These are phyloP conservation scores for Sclerodermus sp. DNA, from an alignment of 2,888 invertebrate genomes.

Conservation along the genomic window DNA sequence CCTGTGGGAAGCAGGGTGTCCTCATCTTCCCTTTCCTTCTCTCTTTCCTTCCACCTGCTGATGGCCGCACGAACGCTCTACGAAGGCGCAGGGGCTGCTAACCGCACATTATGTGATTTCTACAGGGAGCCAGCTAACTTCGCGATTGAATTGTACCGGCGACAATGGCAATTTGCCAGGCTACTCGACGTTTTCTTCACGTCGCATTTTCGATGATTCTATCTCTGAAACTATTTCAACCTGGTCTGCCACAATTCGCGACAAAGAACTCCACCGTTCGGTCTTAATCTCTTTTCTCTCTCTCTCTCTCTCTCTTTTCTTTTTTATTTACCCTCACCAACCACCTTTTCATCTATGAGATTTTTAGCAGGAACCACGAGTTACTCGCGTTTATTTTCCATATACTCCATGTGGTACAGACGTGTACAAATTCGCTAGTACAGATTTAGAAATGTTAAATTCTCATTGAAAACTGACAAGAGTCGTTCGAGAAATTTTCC, in stretches of 20 bases:
- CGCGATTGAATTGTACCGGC: slow-evolving; percentile 55
- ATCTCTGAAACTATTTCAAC: not conserved
- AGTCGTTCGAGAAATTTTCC: too few relatives aligned
- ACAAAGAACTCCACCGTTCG: not conserved
- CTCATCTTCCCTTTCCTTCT: too few relatives aligned
- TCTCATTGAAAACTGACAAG: too few relatives aligned
- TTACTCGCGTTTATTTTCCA: too few relatives aligned
- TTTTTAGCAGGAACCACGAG: too few relatives aligned
- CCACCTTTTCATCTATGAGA: too few relatives aligned
- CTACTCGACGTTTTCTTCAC: slow-evolving; percentile 32
- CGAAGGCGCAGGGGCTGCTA: slow-evolving; percentile 31
- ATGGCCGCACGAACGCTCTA: slow-evolving; percentile 7
- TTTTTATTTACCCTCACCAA: not conserved
- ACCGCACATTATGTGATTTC: slow-evolving; percentile 57
- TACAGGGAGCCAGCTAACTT: slow-evolving; percentile 55
- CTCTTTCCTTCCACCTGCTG: not conserved
- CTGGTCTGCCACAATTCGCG: not conserved
- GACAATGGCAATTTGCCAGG: slow-evolving; percentile 55
- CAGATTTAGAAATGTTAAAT: too few relatives aligned
- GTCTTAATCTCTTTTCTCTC: not conserved
- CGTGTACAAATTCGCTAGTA: too few relatives aligned
- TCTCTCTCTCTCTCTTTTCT: not conserved
- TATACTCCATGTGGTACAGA: too few relatives aligned
- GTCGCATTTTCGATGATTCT: slow-evolving; percentile 33
- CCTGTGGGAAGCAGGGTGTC: slow-evolving; percentile 29